phyloP scores from a whole-genome alignment of 2,113 vertebrate species.

The Thalassarche chlororhynchos region DNA sequence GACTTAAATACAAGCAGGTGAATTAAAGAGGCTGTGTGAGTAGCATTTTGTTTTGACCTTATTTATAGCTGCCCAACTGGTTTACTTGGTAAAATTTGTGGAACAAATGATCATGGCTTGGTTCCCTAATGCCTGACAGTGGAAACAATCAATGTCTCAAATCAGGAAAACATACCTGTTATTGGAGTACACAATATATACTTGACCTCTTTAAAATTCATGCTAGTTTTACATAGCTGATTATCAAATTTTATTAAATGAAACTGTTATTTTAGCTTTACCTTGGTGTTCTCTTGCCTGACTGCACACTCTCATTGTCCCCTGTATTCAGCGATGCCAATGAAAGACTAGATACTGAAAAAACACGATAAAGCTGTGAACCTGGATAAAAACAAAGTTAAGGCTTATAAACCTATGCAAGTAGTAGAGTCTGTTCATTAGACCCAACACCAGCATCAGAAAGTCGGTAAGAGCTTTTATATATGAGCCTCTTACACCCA shows the following conservation, averaged over 20 bases:
- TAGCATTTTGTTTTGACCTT: neutral
- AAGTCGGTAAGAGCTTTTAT: neutral
- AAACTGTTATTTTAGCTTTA: slow-evolving; percentile 62
- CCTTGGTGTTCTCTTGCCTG: slow-evolving; percentile 94
- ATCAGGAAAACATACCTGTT: neutral
- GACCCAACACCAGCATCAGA: slow-evolving; percentile 62
- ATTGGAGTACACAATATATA: neutral
- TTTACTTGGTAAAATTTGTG: neutral
- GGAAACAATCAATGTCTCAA: neutral
- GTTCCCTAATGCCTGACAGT: neutral
- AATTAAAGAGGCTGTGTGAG: slow-evolving; percentile 16
- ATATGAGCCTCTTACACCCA: neutral
- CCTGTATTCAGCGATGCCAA: slow-evolving; percentile 92
- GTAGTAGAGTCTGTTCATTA: slow-evolving; percentile 60
- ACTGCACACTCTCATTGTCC: slow-evolving; percentile 88
- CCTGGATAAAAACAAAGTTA: slow-evolving; percentile 78
- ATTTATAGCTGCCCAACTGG: slow-evolving; percentile 10
- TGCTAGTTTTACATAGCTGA: neutral
- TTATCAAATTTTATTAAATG: neutral
- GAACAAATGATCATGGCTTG: slow-evolving; percentile 6
- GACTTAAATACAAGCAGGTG: neutral
- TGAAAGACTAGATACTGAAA: slow-evolving; percentile 96
- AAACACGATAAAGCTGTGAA: slow-evolving; percentile 84
- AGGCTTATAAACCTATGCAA: slow-evolving; percentile 61
- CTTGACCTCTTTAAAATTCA: neutral